A percentile compares a stretch with the other conserved stretches of the same genome.
Evolutionary conservation across 2,888 invertebrate genomes (phyloP).

Genomic region (Epiblema foenella): DNA sequence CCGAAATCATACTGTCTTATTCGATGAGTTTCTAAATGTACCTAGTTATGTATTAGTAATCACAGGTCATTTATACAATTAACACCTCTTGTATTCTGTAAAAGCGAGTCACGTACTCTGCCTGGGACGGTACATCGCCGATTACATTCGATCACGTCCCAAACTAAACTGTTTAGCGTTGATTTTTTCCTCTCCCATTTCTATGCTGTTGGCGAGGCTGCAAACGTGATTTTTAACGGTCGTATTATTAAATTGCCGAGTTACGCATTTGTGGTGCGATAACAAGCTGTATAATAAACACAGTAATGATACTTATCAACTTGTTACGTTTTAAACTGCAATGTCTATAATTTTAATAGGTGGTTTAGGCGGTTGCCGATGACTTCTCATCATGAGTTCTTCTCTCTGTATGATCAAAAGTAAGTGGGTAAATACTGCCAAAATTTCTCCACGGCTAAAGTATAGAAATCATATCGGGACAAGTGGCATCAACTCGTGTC

Average conservation of each 20-base stretch:
- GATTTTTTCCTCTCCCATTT: conserved; percentile 42
- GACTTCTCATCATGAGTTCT: no score
- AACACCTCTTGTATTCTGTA: conserved; percentile 37
- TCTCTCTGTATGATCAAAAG: background rate
- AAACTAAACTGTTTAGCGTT: conserved; percentile 43
- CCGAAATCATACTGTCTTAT: background rate
- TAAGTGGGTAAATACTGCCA: background rate
- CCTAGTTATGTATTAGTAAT: conserved; percentile 17
- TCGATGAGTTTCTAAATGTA: background rate
- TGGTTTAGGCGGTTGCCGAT: no score
- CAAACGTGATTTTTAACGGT: conserved; percentile 40
- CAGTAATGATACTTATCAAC: background rate
- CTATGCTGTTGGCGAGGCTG: conserved; percentile 30
- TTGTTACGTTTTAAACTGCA: background rate
- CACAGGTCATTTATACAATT: conserved; percentile 22
- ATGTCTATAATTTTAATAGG: background rate
- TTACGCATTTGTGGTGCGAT: conserved; percentile 27
- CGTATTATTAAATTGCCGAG: conserved; percentile 21
- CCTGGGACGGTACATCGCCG: conserved; percentile 45
- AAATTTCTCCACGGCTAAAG: background rate
- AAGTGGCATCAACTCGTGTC: no score
- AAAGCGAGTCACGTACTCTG: conserved; percentile 47
- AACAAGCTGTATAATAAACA: conserved; percentile 16
- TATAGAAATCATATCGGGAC: background rate
- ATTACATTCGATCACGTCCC: conserved; percentile 46